Percentiles rank a stretch among this genome's conserved stretches.
Conservation (phyloP, 2,797 vertebrate species). For the Rhynchotus rufescens region DNA sequence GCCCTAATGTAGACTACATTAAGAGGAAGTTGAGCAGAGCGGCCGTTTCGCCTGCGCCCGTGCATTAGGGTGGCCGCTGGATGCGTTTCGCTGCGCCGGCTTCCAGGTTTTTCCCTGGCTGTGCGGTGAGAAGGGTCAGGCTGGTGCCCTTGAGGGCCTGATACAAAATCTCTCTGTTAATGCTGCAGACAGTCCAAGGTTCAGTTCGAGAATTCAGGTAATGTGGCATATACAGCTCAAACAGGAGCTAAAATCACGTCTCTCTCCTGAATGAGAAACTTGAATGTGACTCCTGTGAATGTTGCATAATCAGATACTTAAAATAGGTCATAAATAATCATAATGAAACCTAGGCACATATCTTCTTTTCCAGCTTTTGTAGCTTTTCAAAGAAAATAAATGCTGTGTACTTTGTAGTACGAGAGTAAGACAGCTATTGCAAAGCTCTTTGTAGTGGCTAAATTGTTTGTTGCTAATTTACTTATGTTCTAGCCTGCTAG, state of each 20-base stretch:
- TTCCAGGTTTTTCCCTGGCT: background rate
- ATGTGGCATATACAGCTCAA: accelerated
- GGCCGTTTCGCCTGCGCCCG: background rate
- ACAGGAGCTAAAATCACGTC: background rate
- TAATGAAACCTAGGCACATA: background rate
- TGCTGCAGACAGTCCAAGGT: background rate
- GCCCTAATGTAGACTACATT: background rate
- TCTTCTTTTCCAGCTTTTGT: background rate
- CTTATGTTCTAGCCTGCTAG: accelerated
- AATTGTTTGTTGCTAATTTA: constrained; percentile 7
- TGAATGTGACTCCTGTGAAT: background rate
- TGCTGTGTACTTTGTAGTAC: background rate
- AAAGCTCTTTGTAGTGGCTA: background rate
- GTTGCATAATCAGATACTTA: background rate
- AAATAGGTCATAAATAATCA: background rate
- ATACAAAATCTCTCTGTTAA: background rate
- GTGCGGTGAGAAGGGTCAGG: background rate
- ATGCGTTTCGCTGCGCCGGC: background rate
- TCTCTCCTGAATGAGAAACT: background rate
- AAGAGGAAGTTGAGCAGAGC: background rate
- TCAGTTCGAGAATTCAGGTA: background rate
- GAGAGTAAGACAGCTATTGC: background rate
- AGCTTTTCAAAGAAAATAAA: background rate
- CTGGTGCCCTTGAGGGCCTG: background rate
- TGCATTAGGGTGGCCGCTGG: too few relatives aligned